Percentiles rank a stretch among this genome's conserved stretches.
Conservation (phyloP, 2,888 invertebrate species). For the Caradrina clavipalpis region DNA sequence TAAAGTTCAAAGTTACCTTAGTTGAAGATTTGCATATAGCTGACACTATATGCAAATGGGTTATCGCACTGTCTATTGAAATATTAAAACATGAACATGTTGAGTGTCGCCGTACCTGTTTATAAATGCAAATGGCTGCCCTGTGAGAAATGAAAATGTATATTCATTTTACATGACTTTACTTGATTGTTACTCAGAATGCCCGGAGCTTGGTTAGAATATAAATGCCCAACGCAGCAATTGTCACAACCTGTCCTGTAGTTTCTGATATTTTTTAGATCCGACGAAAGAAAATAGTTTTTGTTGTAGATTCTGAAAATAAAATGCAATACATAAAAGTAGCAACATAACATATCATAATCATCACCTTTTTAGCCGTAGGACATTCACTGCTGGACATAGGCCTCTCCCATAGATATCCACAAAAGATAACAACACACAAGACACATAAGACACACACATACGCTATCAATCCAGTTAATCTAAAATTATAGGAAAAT, state of each 20-base stretch:
- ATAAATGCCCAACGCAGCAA: neutral
- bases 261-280: neutral
- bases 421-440: no score
- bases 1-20: constrained; percentile 53
- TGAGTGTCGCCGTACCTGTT: constrained; percentile 32
- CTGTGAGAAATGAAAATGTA: constrained; percentile 51
- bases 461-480: neutral
- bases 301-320: neutral
- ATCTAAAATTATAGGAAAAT: neutral
- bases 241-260: neutral
- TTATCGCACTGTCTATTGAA: constrained; percentile 52
- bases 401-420: no score
- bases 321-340: neutral
- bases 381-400: no score
- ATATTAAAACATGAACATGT: constrained; percentile 47
- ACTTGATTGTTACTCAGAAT: constrained; percentile 4
- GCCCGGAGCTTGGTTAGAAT: neutral
- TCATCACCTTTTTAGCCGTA: no score
- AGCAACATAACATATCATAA: neutral
- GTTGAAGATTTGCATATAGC: constrained; percentile 40
- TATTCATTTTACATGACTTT: constrained; percentile 40
- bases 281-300: neutral
- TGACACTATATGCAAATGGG: constrained; percentile 56
- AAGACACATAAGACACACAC: no score
- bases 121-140: constrained; percentile 50